Evolutionary conservation across 2,113 vertebrate genomes (phyloP).

Genomic region (Oophaga pumilio): DNA sequence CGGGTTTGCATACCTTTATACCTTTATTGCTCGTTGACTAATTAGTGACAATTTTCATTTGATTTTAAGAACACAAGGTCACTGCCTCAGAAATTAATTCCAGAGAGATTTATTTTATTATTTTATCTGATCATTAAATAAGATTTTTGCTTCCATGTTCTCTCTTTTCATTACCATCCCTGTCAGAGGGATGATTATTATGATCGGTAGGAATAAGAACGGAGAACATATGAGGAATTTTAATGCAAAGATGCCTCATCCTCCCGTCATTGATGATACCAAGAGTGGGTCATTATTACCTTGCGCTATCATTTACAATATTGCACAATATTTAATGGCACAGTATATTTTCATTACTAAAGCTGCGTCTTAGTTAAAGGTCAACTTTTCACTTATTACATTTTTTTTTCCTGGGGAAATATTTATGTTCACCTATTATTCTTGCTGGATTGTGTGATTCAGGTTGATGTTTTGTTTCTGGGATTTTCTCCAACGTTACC

Average conservation of each 20-base stretch:
- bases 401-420: background rate
- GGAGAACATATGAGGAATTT: conserved; percentile 28
- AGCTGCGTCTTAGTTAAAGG: conserved; percentile 7
- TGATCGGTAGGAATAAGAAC: conserved; percentile 45
- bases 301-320: conserved; percentile 17
- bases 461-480: conserved; percentile 42
- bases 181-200: conserved; percentile 42
- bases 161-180: conserved; percentile 44
- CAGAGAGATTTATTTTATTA: background rate
- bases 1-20: conserved; percentile 2
- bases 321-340: conserved; percentile 24
- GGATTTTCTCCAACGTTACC: conserved; percentile 38
- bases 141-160: conserved; percentile 37
- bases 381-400: conserved; percentile 13
- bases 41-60: conserved; percentile 29
- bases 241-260: conserved; percentile 42
- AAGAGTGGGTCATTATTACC: conserved; percentile 7
- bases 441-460: background rate
- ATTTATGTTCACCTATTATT: conserved; percentile 42
- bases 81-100: conserved; percentile 11
- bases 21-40: conserved; percentile 8
- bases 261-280: background rate
- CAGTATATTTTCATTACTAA: conserved; percentile 26
- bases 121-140: conserved; percentile 45
- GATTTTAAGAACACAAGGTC: conserved; percentile 39